These are phyloP conservation scores for Gallinago stenura DNA, from an alignment of 2,797 vertebrate species.

Conservation along the genomic window DNA sequence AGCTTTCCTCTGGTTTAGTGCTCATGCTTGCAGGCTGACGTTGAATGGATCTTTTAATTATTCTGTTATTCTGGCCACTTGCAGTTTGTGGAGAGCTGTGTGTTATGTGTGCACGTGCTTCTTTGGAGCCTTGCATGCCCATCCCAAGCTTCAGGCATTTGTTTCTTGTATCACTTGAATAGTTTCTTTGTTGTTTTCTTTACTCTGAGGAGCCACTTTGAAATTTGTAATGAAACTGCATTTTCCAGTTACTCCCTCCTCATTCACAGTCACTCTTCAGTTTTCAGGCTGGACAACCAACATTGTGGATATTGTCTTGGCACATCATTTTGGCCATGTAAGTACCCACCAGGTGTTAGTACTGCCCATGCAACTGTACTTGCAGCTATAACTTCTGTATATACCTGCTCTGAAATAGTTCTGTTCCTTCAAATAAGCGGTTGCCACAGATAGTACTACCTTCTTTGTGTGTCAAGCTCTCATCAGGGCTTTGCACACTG, in stretches of 20 bases:
- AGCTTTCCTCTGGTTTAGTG: neutral
- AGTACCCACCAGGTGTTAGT: slow-evolving; percentile 67
- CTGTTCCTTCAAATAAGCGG: neutral
- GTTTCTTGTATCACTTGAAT: neutral
- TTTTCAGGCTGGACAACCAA: slow-evolving; percentile 94
- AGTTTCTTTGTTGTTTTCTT: neutral
- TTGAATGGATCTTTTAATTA: neutral
- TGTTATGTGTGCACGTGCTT: neutral
- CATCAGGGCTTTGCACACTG: neutral
- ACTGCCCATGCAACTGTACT: neutral
- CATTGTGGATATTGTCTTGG: slow-evolving; percentile 91
- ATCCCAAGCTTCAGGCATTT: neutral
- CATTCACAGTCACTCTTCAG: slow-evolving; percentile 74
- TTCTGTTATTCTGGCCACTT: neutral
- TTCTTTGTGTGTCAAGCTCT: neutral
- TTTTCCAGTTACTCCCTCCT: slow-evolving; percentile 3
- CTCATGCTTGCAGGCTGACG: neutral
- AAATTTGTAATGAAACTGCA: neutral
- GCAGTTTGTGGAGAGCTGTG: neutral
- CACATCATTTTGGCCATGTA: slow-evolving; percentile 94
- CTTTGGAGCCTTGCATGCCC: neutral
- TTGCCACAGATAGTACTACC: neutral
- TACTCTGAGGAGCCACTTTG: neutral
- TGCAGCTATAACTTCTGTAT: neutral
- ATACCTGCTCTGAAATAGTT: neutral